These are phyloP conservation scores for Allolobophora icterica DNA, from an alignment of 2,888 invertebrate genomes.

Conservation along the genomic window DNA sequence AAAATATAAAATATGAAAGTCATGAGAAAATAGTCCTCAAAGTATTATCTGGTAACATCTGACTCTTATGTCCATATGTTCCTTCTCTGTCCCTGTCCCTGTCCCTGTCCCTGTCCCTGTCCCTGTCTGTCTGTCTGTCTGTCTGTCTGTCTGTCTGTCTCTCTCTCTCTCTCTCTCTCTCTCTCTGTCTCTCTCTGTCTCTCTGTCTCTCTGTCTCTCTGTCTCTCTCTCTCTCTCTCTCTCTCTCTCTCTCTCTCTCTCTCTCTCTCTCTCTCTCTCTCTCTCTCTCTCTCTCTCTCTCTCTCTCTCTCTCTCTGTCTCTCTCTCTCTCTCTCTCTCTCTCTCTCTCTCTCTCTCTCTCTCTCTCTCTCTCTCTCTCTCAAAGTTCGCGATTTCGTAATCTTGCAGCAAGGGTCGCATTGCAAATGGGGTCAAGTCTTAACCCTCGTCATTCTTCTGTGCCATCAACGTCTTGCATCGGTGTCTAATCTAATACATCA, in stretches of 20 bases:
- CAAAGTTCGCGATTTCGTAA: background rate
- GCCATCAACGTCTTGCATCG: no score
- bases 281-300: background rate
- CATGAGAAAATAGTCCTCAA: background rate
- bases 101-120: background rate
- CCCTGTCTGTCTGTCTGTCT: background rate
- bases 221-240: no score
- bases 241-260: no score
- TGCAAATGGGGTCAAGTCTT: background rate
- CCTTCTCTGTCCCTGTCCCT: background rate
- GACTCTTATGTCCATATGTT: background rate
- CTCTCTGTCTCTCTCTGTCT: no score
- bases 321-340: no score
- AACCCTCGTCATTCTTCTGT: no score
- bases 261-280: background rate
- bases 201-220: background rate
- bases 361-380: no score
- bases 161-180: no score
- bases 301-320: no score
- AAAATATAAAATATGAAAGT: no score
- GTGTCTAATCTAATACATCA: no score
- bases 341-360: no score
- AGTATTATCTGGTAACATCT: background rate
- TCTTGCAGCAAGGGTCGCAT: background rate
- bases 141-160: background rate